Evolutionary conservation across 2,113 vertebrate genomes (phyloP).

Genomic region (Oncorhynchus masou): DNA sequence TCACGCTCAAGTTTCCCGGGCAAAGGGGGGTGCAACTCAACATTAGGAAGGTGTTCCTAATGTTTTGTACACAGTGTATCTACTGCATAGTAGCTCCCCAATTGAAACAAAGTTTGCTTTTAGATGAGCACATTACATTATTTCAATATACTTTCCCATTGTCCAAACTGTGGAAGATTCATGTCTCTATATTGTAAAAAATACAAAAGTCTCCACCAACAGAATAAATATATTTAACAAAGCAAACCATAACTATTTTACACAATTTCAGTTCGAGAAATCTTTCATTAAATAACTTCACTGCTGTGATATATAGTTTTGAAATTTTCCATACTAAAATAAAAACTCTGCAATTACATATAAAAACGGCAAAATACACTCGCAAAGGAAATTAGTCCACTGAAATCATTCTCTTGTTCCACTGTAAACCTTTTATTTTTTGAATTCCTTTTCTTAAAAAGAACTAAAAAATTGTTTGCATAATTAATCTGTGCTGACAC

Average conservation of each 20-base stretch:
- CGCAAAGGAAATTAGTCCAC: slow-evolving; percentile 92
- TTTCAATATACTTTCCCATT: slow-evolving; percentile 68
- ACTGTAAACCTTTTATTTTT: slow-evolving; percentile 82
- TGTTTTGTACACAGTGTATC: slow-evolving; percentile 4
- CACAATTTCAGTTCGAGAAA: slow-evolving; percentile 92
- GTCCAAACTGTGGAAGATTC: slow-evolving; percentile 77
- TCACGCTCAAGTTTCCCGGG: too few species aligned
- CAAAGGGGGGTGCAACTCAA: too few species aligned
- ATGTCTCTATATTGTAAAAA: slow-evolving; percentile 84
- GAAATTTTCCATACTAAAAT: slow-evolving; percentile 97
- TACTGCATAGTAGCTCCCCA: slow-evolving; percentile 56
- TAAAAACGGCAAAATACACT: slow-evolving; percentile 96
- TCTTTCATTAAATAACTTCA: slow-evolving; percentile 90
- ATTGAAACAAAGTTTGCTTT: slow-evolving; percentile 38
- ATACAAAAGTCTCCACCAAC: slow-evolving; percentile 87
- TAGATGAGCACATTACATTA: slow-evolving; percentile 41
- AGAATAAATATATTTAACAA: slow-evolving; percentile 99
- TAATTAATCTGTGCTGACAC: slow-evolving; percentile 87
- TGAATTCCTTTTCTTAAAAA: slow-evolving; percentile 58
- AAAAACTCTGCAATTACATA: slow-evolving; percentile 98
- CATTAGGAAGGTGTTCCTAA: too few species aligned
- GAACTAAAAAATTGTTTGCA: slow-evolving; percentile 83
- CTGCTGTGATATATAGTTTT: slow-evolving; percentile 85
- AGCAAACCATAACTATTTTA: slow-evolving; percentile 91
- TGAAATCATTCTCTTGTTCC: slow-evolving; percentile 86